Evolutionary conservation across 2,797 vertebrate species (phyloP), one percentile per base, ranked within the genome.

Genomic region (Lacerta viridis): DNA sequence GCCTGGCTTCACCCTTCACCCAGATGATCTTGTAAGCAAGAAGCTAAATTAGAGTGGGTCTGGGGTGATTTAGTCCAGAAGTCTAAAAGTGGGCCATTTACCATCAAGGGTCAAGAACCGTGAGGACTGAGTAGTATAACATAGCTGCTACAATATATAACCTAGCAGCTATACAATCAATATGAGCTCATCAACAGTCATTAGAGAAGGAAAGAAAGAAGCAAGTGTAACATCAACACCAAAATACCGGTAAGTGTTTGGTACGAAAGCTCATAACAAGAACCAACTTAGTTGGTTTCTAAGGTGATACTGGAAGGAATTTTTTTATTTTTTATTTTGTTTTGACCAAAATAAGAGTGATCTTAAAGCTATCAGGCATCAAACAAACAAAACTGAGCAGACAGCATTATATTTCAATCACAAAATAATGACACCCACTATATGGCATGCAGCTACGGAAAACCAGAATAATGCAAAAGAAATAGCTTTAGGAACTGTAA

Each of bases 41-140:
- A 33, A 39, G 36, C 55, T 81, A 68, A 72, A 29, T 41, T 10
- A 72, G 18, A 59, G 23, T 0, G 2, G 25, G 27, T 41, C n/a
- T n/a, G 66, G 71, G 23, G 29, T 71, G 4, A 87, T 18, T 1
- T n/a, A 88, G 76, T 66, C 39, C 68, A 18, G 18, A 46, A 2
- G 83, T 77, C 17, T 55, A n/a, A 59, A 66, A 80, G 72, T 7
- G 0, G 33, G 0, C 25, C 1, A 64, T 5, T 2, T 0, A 0
- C 1, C 23, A 59, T n/a, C 39, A 61, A 0, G 0, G 39, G n/a
- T 0, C 0, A 87, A 64, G 75, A 85, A n/a, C 10, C 1, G 27
- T 27, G 29, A 0, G 2, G 41, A 66, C 29, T 0, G 1, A 9
- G 64, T 0, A 1, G 1, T 64, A 64, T 64, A 18, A 18, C 20